A percentile compares a stretch with the other conserved stretches of the same genome.
Conservation (phyloP, 2,113 vertebrate genomes). For the Tetrax tetrax region DNA sequence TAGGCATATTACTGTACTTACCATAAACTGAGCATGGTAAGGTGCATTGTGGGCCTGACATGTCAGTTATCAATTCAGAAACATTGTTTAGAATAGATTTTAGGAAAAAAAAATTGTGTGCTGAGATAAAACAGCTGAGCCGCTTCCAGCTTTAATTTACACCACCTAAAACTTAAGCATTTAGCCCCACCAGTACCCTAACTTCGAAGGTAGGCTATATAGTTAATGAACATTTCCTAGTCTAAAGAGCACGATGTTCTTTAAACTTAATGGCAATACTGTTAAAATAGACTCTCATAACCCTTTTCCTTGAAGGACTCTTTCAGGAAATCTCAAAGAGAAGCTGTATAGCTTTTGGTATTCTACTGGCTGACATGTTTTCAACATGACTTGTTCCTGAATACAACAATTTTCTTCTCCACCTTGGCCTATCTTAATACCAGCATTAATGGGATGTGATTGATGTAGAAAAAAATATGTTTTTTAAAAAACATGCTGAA, state of each 20-base stretch:
- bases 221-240: background rate
- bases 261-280: background rate
- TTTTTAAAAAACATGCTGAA: background rate
- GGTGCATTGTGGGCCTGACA: rapidly evolving
- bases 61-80: background rate
- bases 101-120: background rate
- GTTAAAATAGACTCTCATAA: background rate
- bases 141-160: background rate
- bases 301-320: background rate
- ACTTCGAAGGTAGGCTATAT: background rate
- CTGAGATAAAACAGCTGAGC: background rate
- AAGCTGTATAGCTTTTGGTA: background rate
- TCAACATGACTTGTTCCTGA: background rate
- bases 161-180: background rate
- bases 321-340: background rate
- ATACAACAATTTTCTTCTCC: background rate
- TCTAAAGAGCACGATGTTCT: background rate
- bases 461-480: background rate
- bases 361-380: background rate
- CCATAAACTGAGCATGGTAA: background rate
- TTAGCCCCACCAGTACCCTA: background rate
- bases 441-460: background rate
- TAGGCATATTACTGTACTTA: background rate
- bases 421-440: background rate
- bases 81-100: background rate